Evolutionary conservation across 2,888 invertebrate genomes (phyloP).

Genomic region (Drosophila quinaria): DNA sequence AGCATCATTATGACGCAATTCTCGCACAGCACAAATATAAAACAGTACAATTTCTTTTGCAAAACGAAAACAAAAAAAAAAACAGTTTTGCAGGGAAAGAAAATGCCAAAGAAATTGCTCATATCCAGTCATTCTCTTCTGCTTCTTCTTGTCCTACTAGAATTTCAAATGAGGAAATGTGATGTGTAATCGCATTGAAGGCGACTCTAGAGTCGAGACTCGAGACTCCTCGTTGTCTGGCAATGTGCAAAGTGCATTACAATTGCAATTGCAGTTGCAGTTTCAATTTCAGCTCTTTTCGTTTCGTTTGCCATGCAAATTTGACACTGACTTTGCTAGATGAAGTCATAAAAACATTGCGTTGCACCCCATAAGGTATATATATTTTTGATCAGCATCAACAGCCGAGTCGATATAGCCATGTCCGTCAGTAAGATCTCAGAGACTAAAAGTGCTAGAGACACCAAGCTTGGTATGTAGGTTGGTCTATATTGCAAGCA

Average conservation of each 20-base stretch:
- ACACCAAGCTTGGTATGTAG: too few relatives aligned
- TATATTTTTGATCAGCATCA: too few relatives aligned
- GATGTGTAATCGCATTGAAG: constrained; percentile 13
- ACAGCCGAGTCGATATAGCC: too few relatives aligned
- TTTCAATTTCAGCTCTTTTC: constrained; percentile 9
- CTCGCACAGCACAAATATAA: constrained; percentile 36
- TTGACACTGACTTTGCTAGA: constrained; percentile 46
- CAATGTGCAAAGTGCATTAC: constrained; percentile 51
- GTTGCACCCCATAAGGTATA: too few relatives aligned
- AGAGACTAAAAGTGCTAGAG: too few relatives aligned
- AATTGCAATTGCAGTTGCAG: constrained; percentile 34
- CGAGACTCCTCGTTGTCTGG: constrained; percentile 53
- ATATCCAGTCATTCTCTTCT: constrained; percentile 51
- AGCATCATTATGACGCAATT: constrained; percentile 39
- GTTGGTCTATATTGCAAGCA: too few relatives aligned
- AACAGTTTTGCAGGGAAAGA: constrained; percentile 36
- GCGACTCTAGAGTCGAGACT: constrained; percentile 15
- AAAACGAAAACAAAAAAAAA: constrained; percentile 24
- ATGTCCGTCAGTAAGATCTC: too few relatives aligned
- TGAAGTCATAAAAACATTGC: constrained; percentile 72
- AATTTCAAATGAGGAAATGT: constrained; percentile 69
- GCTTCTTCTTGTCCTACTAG: constrained; percentile 22
- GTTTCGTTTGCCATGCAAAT: constrained; percentile 46
- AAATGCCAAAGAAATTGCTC: constrained; percentile 67
- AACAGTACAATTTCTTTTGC: constrained; percentile 34